A percentile compares a stretch with the other conserved stretches of the same genome.
These are phyloP conservation scores for Zaprionus nigranus DNA, from an alignment of 1,140 invertebrate genomes.

Conservation along the genomic window DNA sequence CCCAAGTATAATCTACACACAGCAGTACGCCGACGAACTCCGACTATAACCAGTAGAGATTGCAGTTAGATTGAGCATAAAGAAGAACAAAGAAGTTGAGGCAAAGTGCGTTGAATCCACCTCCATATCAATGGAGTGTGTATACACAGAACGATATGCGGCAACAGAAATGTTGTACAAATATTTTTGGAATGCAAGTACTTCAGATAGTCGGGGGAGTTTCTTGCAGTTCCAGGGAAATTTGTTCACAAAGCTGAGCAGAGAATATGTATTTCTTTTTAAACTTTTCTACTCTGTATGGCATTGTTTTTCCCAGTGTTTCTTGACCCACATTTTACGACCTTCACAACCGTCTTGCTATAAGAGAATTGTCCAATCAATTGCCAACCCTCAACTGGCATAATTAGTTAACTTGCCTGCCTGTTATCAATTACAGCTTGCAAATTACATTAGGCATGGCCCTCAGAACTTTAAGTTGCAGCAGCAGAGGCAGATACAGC, in stretches of 20 bases:
- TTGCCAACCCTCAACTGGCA: conserved; percentile 18
- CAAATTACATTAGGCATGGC: conserved; percentile 10
- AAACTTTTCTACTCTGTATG: neutral
- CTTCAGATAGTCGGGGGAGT: conserved; percentile 2
- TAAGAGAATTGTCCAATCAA: conserved; percentile 29
- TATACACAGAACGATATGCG: conserved; percentile 11
- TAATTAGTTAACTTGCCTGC: conserved; percentile 34
- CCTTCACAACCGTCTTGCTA: conserved; percentile 21
- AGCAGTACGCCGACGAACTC: conserved; percentile 9
- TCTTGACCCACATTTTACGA: conserved; percentile 15
- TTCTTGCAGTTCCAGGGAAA: conserved; percentile 8
- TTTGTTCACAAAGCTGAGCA: neutral
- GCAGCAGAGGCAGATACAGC: conserved; percentile 12
- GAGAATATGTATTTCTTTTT: neutral
- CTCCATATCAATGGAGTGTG: conserved; percentile 13
- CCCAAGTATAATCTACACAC: neutral
- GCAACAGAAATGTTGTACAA: conserved; percentile 9
- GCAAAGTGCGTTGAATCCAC: neutral
- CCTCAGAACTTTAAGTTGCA: conserved; percentile 18
- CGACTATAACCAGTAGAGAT: conserved; percentile 12
- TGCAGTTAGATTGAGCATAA: conserved; percentile 16
- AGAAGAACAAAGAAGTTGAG: conserved; percentile 25
- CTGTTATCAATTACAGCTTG: conserved; percentile 40
- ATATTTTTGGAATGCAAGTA: conserved; percentile 20
- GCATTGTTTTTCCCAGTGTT: neutral